Percentiles rank a stretch among this genome's conserved stretches.
Evolutionary conservation across 2,888 invertebrate genomes (phyloP).

Genomic region (Syrista parreyssii): DNA sequence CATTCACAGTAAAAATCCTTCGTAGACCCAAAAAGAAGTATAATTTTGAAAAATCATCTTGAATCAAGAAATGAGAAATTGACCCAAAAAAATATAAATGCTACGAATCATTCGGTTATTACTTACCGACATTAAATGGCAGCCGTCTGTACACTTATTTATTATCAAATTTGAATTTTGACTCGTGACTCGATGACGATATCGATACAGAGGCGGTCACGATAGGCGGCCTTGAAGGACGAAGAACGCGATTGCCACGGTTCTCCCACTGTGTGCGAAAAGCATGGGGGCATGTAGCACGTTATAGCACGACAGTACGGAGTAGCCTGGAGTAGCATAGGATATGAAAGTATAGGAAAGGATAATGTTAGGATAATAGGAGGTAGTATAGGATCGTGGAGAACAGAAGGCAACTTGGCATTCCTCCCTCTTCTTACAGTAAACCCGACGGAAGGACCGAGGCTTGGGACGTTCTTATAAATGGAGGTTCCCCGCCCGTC

Average conservation of each 20-base stretch:
- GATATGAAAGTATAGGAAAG: not conserved
- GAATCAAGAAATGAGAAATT: not conserved
- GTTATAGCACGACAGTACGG: not conserved
- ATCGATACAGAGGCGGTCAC: not conserved
- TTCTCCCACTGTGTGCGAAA: conserved; percentile 1
- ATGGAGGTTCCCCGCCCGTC: conserved; percentile 51
- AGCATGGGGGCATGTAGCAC: not conserved
- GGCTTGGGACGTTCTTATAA: conserved; percentile 64
- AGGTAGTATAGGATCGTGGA: not conserved
- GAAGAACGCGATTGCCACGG: conserved; percentile 44
- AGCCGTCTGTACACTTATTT: not conserved
- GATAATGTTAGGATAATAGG: not conserved
- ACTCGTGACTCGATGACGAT: not conserved
- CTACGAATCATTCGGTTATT: not conserved
- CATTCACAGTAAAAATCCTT: not conserved
- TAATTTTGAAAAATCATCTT: not conserved
- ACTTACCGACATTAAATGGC: not conserved
- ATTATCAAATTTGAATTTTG: not conserved
- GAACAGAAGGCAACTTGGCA: not conserved
- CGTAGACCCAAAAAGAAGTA: not conserved
- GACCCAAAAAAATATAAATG: not conserved
- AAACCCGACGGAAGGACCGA: conserved; percentile 49
- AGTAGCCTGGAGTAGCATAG: not conserved
- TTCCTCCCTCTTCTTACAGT: conserved; percentile 30
- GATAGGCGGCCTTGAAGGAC: conserved; percentile 44